Evolutionary conservation across 2,888 invertebrate species (phyloP).

Genomic region (Oegoconia quadripuncta): DNA sequence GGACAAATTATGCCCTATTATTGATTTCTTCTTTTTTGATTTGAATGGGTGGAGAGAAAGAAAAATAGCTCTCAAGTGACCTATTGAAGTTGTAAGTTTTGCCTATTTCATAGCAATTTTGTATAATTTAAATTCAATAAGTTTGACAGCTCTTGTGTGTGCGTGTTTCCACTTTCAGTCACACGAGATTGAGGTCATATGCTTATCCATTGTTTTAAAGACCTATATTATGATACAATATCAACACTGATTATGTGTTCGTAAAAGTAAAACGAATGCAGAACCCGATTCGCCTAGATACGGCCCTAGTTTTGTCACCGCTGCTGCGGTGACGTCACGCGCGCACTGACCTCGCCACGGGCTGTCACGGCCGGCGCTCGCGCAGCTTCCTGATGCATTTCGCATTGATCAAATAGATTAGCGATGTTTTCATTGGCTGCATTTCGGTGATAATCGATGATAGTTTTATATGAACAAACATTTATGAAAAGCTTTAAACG

Average conservation of each 20-base stretch:
- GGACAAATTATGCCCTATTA: too few species aligned
- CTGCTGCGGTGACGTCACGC: constrained; percentile 14
- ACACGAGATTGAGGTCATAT: neutral
- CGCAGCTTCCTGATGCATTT: constrained; percentile 27
- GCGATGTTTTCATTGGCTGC: neutral
- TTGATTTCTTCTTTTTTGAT: too few species aligned
- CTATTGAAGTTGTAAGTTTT: too few species aligned
- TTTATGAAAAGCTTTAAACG: too few species aligned
- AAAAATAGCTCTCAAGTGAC: too few species aligned
- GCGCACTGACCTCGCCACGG: constrained; percentile 21
- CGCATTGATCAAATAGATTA: constrained; percentile 10
- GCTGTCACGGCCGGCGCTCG: constrained; percentile 20
- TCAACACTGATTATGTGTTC: neutral
- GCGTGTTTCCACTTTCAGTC: neutral
- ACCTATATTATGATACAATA: constrained; percentile 6
- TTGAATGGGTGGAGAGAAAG: too few species aligned
- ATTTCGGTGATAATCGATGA: too few species aligned
- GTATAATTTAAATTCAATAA: neutral
- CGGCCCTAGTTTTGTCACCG: too few species aligned
- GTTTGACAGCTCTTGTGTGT: neutral
- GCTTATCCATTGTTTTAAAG: too few species aligned
- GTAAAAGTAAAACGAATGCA: neutral
- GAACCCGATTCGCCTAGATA: constrained; percentile 9
- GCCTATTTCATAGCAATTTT: too few species aligned
- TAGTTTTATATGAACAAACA: too few species aligned